These are phyloP conservation scores for Zosterops japonicus DNA, from an alignment of 2,113 vertebrate genomes.

Conservation along the genomic window DNA sequence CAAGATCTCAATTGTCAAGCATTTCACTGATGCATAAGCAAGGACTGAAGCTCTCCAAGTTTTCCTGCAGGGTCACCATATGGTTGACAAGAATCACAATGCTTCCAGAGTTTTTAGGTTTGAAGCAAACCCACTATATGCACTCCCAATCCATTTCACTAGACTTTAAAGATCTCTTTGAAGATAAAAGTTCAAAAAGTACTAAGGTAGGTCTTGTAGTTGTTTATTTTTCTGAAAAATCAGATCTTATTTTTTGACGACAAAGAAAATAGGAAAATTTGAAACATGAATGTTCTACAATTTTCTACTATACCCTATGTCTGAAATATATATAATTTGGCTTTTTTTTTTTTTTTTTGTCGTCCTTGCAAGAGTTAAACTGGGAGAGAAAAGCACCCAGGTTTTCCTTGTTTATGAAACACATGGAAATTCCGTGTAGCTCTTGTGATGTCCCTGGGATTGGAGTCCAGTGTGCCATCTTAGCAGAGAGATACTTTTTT, in stretches of 20 bases:
- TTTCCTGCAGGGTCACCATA: not conserved
- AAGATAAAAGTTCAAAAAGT: not conserved
- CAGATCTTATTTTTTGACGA: rapidly evolving
- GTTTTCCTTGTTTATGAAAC: not conserved
- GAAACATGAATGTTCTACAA: not conserved
- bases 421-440: rapidly evolving
- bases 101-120: not conserved
- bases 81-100: not conserved
- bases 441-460: not conserved
- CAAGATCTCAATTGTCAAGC: not conserved
- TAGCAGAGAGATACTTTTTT: not conserved
- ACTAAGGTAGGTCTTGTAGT: not conserved
- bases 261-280: not conserved
- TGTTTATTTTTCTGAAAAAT: not conserved
- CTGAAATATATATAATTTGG: not conserved
- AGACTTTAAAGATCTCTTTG: not conserved
- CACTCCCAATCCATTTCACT: not conserved
- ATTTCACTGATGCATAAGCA: not conserved
- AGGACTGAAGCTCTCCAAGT: not conserved
- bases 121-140: not conserved
- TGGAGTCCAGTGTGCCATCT: not conserved
- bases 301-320: not conserved
- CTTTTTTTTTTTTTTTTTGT: rapidly evolving
- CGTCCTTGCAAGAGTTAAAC: not conserved
- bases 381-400: rapidly evolving